Base-by-base conservation (phyloP, 2,113 vertebrate species). In the Turdus rufiventris region DNA sequence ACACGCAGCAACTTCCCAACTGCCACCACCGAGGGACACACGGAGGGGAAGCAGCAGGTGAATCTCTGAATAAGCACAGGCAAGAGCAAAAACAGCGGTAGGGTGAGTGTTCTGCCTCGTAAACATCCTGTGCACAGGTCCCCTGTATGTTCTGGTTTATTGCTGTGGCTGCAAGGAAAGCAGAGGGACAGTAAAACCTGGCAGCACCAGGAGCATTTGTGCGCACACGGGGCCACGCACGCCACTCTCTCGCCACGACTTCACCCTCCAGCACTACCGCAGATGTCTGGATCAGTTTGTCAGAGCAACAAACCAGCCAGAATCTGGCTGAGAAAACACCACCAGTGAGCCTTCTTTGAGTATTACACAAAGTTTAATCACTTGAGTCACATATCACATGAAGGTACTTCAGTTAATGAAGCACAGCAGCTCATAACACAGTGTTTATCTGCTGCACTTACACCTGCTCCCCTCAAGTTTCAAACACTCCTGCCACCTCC, bases 341-440 rank as follows among this genome's bases (percentile, higher is more conserved):
- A 40, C 18, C 63, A 45, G 5, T 1, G 25, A 81, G 61, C 20
- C 40, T 67, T 75, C 71, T 79, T 50, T 36, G 84, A 63, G 42
- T 14, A 62, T 51, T 6, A 65, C 8, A 76, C 33, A 18, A 88
- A 89, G 56, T 71, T 86, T 57, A 77, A 63, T 81, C 47, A 28
- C 66, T 77, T 16, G 28, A 85, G 24, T 75, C 60, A 43, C 56
- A 56, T 6, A n/a, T 31, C 31, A 40, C 28, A 33, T 23, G 18
- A 92, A 80, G 61, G 63, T 78, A 78, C 61, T 92, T 82, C 88
- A 72, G 56, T 21, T 83, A 91, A 95, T 63, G 53, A 90, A 96
- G 63, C 85, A 83, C 36, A 82, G 43, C 40, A 54, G 67, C 85
- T 80, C 60, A 21, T 36, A 84, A 61, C n/a, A 36, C 3, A 18